Evolutionary conservation across 1,140 invertebrate species (phyloP).

Genomic region (Chelonus insularis): DNA sequence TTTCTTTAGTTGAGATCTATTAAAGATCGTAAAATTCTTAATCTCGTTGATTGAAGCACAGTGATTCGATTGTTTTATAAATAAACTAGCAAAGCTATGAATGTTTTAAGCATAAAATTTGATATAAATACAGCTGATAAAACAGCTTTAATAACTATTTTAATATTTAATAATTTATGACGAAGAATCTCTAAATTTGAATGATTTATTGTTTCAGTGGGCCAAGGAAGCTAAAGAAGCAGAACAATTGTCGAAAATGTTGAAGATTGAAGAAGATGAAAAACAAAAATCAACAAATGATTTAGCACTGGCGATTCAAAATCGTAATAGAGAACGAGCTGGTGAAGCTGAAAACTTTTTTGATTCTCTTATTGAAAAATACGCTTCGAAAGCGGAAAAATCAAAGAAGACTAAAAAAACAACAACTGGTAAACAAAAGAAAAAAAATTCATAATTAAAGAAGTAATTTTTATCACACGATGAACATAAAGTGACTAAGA

Average conservation of each 20-base stretch:
- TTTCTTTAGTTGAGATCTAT: too few species aligned
- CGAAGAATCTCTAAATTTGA: too few species aligned
- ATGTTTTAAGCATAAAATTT: too few species aligned
- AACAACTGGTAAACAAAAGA: constrained; percentile 30
- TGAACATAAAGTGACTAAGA: too few species aligned
- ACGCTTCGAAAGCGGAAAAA: constrained; percentile 45
- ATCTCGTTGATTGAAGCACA: too few species aligned
- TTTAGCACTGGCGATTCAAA: constrained; percentile 49
- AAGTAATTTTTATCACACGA: too few species aligned
- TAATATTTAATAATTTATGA: not conserved
- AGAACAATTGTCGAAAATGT: constrained; percentile 46
- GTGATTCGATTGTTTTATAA: too few species aligned
- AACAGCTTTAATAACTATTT: not conserved
- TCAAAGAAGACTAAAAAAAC: constrained; percentile 31
- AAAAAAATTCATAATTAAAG: constrained; percentile 29
- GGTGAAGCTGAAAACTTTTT: constrained; percentile 50
- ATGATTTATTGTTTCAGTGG: constrained; percentile 46
- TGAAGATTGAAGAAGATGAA: constrained; percentile 49
- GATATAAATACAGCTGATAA: too few species aligned
- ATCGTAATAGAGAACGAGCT: constrained; percentile 45
- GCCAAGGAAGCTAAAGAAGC: constrained; percentile 54
- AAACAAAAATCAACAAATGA: constrained; percentile 38
- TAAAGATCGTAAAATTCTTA: too few species aligned
- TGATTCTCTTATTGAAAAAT: constrained; percentile 55
- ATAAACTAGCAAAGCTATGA: too few species aligned